Evolutionary conservation across 1,140 invertebrate genomes (phyloP).

Genomic region (Euglossa dilemma): DNA sequence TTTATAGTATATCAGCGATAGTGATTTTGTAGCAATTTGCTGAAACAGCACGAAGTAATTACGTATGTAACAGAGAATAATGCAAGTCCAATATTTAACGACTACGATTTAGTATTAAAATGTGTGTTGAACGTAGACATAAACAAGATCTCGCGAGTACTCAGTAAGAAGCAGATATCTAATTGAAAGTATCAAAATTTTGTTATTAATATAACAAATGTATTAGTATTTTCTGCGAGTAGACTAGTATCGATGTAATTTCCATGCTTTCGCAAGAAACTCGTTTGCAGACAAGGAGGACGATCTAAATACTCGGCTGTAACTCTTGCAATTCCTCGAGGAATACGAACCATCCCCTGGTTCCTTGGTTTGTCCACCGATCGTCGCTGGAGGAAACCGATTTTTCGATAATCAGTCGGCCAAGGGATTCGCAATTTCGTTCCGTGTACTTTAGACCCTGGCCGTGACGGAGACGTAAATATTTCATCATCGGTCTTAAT

Average conservation of each 20-base stretch:
- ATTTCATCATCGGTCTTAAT: constrained; percentile 64
- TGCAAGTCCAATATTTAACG: neutral
- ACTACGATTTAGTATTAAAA: neutral
- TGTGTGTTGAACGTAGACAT: no score
- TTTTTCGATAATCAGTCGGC: neutral
- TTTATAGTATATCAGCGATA: no score
- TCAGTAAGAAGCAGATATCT: no score
- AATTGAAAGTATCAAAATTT: no score
- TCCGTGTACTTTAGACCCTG: constrained; percentile 9
- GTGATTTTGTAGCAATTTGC: neutral
- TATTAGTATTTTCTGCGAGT: no score
- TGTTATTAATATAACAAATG: no score
- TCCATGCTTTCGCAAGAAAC: no score
- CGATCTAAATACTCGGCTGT: no score
- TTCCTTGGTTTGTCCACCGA: no score
- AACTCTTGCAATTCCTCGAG: neutral
- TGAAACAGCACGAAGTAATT: neutral
- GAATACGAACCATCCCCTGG: neutral
- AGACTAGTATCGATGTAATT: no score
- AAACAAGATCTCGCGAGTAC: no score
- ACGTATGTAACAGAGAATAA: neutral
- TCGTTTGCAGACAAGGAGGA: no score
- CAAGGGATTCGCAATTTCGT: constrained; percentile 38
- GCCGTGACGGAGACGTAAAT: constrained; percentile 52
- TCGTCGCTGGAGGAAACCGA: neutral